Percentiles rank a stretch among this genome's conserved stretches.
phyloP scores from a whole-genome alignment of 2,888 invertebrate genomes.

The Barypeithes pellucidus region DNA sequence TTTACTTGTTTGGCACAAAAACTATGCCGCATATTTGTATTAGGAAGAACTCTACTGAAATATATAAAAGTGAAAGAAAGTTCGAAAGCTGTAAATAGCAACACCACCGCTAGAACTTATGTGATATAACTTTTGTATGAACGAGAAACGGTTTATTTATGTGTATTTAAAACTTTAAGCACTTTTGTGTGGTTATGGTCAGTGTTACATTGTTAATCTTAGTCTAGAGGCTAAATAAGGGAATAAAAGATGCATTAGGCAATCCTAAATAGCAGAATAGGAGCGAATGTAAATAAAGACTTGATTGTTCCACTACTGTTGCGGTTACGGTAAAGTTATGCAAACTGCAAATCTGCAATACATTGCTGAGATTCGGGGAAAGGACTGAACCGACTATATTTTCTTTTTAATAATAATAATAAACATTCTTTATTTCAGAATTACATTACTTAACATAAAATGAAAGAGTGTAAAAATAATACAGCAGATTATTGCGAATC shows the following conservation, averaged over 20 bases:
- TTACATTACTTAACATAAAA: too few relatives aligned
- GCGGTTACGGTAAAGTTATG: not conserved
- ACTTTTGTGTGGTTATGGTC: slow-evolving; percentile 53
- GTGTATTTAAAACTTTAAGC: slow-evolving; percentile 65
- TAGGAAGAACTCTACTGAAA: slow-evolving; percentile 31
- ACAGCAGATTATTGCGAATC: too few relatives aligned
- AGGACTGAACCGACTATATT: too few relatives aligned
- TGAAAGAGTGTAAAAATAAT: too few relatives aligned
- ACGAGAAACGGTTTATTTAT: slow-evolving; percentile 62
- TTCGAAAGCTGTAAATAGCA: slow-evolving; percentile 56
- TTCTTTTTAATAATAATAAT: too few relatives aligned
- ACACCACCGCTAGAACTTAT: slow-evolving; percentile 58
- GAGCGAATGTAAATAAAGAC: slow-evolving; percentile 3
- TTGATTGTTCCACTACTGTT: not conserved
- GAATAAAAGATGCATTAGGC: slow-evolving; percentile 43
- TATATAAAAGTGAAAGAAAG: slow-evolving; percentile 39
- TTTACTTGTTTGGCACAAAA: slow-evolving; percentile 34
- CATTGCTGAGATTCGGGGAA: too few relatives aligned
- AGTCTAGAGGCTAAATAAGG: slow-evolving; percentile 44
- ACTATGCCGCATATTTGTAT: slow-evolving; percentile 34
- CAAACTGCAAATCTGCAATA: too few relatives aligned
- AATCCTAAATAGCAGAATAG: slow-evolving; percentile 13
- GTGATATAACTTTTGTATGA: slow-evolving; percentile 59
- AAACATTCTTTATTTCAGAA: too few relatives aligned
- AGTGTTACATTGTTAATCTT: slow-evolving; percentile 47